These are phyloP conservation scores for Eustalomyia histrio DNA, from an alignment of 2,888 invertebrate species.

Conservation along the genomic window DNA sequence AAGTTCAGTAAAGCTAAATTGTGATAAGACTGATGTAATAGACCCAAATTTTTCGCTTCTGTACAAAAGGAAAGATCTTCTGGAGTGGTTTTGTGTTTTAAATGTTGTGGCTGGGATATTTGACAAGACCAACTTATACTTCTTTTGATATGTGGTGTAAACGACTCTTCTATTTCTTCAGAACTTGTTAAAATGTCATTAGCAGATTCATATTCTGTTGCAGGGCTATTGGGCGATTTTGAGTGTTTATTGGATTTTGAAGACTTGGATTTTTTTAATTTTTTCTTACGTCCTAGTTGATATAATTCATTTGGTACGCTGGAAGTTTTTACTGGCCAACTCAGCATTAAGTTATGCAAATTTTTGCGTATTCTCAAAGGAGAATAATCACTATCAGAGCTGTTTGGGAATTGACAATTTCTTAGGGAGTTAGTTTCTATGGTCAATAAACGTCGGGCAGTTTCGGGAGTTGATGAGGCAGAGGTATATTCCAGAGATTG, in stretches of 20 bases:
- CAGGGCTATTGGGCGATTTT: constrained; percentile 46
- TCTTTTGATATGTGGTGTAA: constrained; percentile 67
- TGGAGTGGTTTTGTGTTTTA: background rate
- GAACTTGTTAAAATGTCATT: constrained; percentile 51
- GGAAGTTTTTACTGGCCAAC: constrained; percentile 64
- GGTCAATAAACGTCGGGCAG: background rate
- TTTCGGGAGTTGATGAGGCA: constrained; percentile 1
- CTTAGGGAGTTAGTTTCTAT: background rate
- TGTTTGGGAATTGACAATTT: background rate
- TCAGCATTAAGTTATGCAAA: constrained; percentile 54
- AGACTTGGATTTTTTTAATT: constrained; percentile 33
- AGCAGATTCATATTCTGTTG: constrained; percentile 64
- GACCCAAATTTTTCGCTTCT: constrained; percentile 66
- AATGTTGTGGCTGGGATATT: background rate
- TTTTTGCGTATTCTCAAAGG: constrained; percentile 34
- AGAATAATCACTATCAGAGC: constrained; percentile 47
- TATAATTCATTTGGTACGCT: constrained; percentile 76
- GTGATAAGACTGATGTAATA: constrained; percentile 83
- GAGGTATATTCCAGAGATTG: constrained; percentile 5
- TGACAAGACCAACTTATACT: constrained; percentile 74
- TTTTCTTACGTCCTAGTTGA: constrained; percentile 70
- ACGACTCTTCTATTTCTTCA: constrained; percentile 54
- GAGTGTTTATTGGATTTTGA: background rate
- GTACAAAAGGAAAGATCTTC: background rate
- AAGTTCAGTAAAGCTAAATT: constrained; percentile 83